Base-by-base conservation (phyloP, 2,113 vertebrate genomes). In the Peromyscus leucopus region DNA sequence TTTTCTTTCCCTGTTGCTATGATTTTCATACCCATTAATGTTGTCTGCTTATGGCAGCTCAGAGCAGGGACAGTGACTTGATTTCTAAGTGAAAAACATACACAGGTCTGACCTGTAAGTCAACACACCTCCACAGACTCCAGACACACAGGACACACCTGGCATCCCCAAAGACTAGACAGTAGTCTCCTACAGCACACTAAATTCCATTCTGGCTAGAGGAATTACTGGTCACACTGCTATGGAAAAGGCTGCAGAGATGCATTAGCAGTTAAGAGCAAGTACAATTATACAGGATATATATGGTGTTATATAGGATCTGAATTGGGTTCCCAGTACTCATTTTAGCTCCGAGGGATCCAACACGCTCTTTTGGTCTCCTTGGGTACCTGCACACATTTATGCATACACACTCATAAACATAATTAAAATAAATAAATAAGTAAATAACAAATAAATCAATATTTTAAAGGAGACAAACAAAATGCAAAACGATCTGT, bases 21-120 rank as follows among this genome's bases (percentile, higher is more conserved):
- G 28, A 22, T 83, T 92, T 90, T 65, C 19, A 7, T 26, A n/a
- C n/a, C 46, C 72, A 59, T 93, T 93, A 91, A 36, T 94, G 57
- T 61, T 67, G n/a, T 31, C 36, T 76, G 57, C 1, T 42, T 78
- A n/a, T 7, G n/a, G 57, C 48, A 69, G 39, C 63, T 61, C 9
- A 7, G 87, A 89, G 31, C 65, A 93, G 33, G 79, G 86, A 89
- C 22, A 69, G 10, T 4, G 16, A 75, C 21, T 91, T 94, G 48
- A 79, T 88, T 83, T 72, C 46, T 65, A 39, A 94, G 39, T 61
- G 10, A 71, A 79, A 94, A 84, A 69, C 31, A 4, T 10, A 31
- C 6, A 71, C 7, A 42, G 21, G 69, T 36, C 39, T 79, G 19
- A 21, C 46, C 42, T n/a, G 28, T n/a, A 79, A 78, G 21, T 2